A percentile compares a stretch with the other conserved stretches of the same genome.
These are phyloP conservation scores for Lamellibrachia luymesi DNA, from an alignment of 1,140 invertebrate genomes.

Conservation along the genomic window DNA sequence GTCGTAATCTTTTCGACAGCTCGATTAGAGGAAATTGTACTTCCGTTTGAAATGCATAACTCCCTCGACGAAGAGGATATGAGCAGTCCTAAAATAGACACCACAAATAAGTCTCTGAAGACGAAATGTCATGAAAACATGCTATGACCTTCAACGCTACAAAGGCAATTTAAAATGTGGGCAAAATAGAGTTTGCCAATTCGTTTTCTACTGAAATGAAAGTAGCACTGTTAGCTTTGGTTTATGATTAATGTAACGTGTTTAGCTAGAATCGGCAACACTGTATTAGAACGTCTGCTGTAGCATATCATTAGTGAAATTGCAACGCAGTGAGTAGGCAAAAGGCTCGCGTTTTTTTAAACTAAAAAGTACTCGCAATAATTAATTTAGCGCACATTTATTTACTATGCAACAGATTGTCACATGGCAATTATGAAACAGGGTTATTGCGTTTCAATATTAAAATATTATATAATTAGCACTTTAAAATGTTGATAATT, in stretches of 20 bases:
- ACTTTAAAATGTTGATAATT: too few relatives aligned
- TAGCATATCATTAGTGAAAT: not conserved
- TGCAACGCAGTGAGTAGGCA: not conserved
- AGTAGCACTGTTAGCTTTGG: not conserved
- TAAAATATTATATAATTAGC: too few relatives aligned
- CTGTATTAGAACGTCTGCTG: not conserved
- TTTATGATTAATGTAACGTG: not conserved
- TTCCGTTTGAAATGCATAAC: not conserved
- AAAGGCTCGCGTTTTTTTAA: too few relatives aligned
- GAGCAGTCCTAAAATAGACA: not conserved
- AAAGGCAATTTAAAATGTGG: not conserved
- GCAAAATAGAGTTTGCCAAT: not conserved
- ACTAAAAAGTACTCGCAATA: too few relatives aligned
- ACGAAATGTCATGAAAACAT: not conserved
- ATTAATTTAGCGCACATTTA: too few relatives aligned
- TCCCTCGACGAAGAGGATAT: not conserved
- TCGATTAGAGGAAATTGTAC: not conserved
- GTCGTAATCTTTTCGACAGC: not conserved
- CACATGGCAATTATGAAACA: too few relatives aligned
- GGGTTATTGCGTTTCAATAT: too few relatives aligned
- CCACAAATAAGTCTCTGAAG: not conserved
- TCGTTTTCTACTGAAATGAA: not conserved
- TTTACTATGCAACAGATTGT: too few relatives aligned
- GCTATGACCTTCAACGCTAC: not conserved
- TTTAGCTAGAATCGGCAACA: not conserved